Percentiles rank a stretch among this genome's conserved stretches.
Conservation (phyloP, 2,888 invertebrate genomes). For the Drepana falcataria region DNA sequence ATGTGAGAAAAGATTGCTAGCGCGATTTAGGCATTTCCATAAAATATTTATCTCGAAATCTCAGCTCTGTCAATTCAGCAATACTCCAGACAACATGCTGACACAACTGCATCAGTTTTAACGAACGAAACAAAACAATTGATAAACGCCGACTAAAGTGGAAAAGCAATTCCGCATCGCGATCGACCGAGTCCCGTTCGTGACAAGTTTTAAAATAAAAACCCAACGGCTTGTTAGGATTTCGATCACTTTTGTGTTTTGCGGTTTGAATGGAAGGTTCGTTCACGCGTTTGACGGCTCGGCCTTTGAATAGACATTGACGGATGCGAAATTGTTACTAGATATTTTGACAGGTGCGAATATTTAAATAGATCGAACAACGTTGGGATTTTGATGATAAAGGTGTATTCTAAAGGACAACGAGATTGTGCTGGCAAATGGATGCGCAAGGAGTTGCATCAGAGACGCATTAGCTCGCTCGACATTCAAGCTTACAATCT, state of each 20-base stretch:
- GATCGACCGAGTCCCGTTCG: constrained; percentile 35
- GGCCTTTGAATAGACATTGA: too few relatives aligned
- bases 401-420: too few relatives aligned
- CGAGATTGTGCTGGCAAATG: too few relatives aligned
- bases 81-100: constrained; percentile 1
- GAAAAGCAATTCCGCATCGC: constrained; percentile 53
- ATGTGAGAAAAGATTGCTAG: too few relatives aligned
- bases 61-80: not conserved
- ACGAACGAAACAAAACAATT: constrained; percentile 30
- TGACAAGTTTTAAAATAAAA: constrained; percentile 43
- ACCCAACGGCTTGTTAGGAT: constrained; percentile 15
- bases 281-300: not conserved
- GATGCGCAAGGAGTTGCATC: too few relatives aligned
- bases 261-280: constrained; percentile 6
- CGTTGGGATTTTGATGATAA: too few relatives aligned
- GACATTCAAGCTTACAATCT: too few relatives aligned
- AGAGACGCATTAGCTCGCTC: too few relatives aligned
- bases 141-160: constrained; percentile 33
- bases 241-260: constrained; percentile 23
- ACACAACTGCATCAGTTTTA: constrained; percentile 6
- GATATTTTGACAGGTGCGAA: too few relatives aligned
- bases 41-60: not conserved
- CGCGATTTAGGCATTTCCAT: not conserved
- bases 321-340: too few relatives aligned
- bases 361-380: too few relatives aligned